Conservation (phyloP, 1,140 invertebrate species). For the Mamestra configurata region DNA sequence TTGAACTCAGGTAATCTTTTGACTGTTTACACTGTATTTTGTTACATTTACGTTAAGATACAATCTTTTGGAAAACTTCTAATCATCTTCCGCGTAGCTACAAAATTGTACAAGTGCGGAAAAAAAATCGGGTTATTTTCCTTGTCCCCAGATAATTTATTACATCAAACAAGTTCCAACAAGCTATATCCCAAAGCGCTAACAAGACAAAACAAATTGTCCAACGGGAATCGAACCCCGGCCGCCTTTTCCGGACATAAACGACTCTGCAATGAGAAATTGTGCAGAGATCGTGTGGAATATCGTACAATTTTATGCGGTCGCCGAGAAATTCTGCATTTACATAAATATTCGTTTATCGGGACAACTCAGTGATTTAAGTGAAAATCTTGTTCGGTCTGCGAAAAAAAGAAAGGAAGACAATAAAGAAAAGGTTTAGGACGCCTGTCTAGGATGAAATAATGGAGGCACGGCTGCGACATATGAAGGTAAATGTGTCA, state of each 20-base stretch:
- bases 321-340: slow-evolving; percentile 58
- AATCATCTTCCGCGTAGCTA: not conserved
- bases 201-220: slow-evolving; percentile 48
- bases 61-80: not conserved
- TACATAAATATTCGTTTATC: slow-evolving; percentile 71
- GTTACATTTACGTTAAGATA: no score
- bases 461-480: slow-evolving; percentile 38
- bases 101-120: not conserved
- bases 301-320: slow-evolving; percentile 59
- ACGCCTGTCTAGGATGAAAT: slow-evolving; percentile 44
- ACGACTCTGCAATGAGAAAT: slow-evolving; percentile 58
- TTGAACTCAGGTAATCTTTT: no score
- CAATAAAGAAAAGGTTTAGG: slow-evolving; percentile 57
- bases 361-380: slow-evolving; percentile 64
- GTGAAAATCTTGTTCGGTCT: slow-evolving; percentile 59
- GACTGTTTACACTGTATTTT: no score
- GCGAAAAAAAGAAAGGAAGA: slow-evolving; percentile 51
- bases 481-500: slow-evolving; percentile 44
- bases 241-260: slow-evolving; percentile 50
- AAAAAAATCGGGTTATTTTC: not conserved
- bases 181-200: slow-evolving; percentile 22
- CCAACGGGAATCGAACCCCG: slow-evolving; percentile 44
- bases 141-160: slow-evolving; percentile 10
- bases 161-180: slow-evolving; percentile 39
- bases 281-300: slow-evolving; percentile 56